Percentiles rank a stretch among this genome's conserved stretches.
Conservation (phyloP, 2,888 invertebrate genomes). For the Campoplex nolae region DNA sequence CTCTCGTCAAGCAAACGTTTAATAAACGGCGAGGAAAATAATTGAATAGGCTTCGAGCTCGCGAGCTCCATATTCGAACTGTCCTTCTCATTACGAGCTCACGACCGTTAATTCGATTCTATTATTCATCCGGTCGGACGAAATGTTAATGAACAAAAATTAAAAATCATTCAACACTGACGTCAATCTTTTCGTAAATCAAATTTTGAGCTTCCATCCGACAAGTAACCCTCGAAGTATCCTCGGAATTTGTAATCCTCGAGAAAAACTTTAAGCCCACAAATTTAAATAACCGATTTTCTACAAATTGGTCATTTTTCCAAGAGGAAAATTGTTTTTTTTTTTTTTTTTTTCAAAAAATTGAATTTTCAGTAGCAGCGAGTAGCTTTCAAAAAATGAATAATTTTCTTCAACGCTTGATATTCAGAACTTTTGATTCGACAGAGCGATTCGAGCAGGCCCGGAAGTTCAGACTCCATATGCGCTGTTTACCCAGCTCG, state of each 20-base stretch:
- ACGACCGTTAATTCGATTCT: background rate
- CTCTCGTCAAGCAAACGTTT: conserved; percentile 42
- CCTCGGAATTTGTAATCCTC: background rate
- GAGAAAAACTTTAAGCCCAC: background rate
- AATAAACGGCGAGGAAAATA: conserved; percentile 32
- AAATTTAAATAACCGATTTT: background rate
- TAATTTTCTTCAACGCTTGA: no score
- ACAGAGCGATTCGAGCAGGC: no score
- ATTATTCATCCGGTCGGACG: background rate
- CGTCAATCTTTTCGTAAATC: conserved; percentile 43
- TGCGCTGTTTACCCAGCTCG: no score
- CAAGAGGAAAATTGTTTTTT: background rate
- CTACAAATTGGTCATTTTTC: no score
- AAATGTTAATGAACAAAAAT: conserved; percentile 31
- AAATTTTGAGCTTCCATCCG: background rate
- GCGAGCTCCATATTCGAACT: conserved; percentile 61
- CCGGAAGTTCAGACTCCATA: no score
- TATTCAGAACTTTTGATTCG: no score
- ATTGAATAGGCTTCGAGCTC: conserved; percentile 25
- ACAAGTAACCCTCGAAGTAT: background rate
- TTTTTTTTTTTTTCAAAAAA: no score
- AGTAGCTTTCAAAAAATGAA: no score
- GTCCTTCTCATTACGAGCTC: conserved; percentile 46
- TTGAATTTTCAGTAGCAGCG: no score
- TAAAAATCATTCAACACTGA: conserved; percentile 28